A percentile compares a stretch with the other conserved stretches of the same genome.
These are phyloP conservation scores for Drosophila burlai DNA, from an alignment of 1,140 invertebrate genomes.

Conservation along the genomic window DNA sequence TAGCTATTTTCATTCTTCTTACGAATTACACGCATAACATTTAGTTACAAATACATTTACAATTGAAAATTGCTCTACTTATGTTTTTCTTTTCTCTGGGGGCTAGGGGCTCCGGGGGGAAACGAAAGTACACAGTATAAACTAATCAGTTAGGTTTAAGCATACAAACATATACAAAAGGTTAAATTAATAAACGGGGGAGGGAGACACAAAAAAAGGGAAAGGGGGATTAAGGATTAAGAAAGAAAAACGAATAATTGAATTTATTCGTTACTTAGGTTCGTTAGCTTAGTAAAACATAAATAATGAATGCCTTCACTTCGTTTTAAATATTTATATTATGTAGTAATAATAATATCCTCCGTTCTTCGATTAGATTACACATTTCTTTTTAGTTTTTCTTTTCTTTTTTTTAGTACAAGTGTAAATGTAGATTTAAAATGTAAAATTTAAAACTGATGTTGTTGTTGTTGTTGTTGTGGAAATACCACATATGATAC, in stretches of 20 bases:
- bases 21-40: slow-evolving; percentile 79
- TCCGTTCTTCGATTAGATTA: slow-evolving; percentile 44
- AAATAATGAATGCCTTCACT: slow-evolving; percentile 8
- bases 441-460: slow-evolving; percentile 56
- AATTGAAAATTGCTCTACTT: slow-evolving; percentile 80
- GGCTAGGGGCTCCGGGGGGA: neutral
- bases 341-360: slow-evolving; percentile 43
- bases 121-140: slow-evolving; percentile 56
- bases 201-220: slow-evolving; percentile 8
- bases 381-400: slow-evolving; percentile 28
- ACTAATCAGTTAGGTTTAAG: slow-evolving; percentile 66
- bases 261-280: slow-evolving; percentile 53
- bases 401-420: slow-evolving; percentile 41
- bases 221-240: neutral
- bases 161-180: slow-evolving; percentile 61
- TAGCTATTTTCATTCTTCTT: slow-evolving; percentile 74
- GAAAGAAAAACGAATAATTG: slow-evolving; percentile 19
- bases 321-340: slow-evolving; percentile 1
- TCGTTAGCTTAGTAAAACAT: slow-evolving; percentile 57
- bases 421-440: slow-evolving; percentile 48
- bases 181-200: slow-evolving; percentile 24
- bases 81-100: slow-evolving; percentile 12
- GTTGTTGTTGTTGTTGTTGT: slow-evolving; percentile 10
- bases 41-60: slow-evolving; percentile 82
- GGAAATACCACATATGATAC: slow-evolving; percentile 48